Base-by-base conservation (phyloP, 2,888 invertebrate genomes). In the Anorthoa munda region DNA sequence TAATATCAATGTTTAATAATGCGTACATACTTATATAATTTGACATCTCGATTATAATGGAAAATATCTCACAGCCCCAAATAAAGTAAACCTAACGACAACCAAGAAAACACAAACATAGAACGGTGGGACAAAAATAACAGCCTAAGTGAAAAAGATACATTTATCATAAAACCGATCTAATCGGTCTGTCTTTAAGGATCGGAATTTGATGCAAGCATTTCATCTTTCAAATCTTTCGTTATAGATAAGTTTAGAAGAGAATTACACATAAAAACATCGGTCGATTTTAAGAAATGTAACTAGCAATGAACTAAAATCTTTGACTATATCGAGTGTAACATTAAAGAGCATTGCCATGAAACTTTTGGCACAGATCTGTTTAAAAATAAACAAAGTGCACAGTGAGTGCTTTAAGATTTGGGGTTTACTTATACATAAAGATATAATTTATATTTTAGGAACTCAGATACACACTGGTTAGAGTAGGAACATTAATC, bases 1-100 rank as follows among this genome's bases (percentile, higher is more conserved):
- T 92, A 93, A 93, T 93, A 94, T 93, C 92, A 92, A 89, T 87
- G 79, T 81, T 86, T 86, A 71, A 84, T 84, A 83, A 84, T 83
- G 83, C 84, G 75, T 85, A 87, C 63, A 80, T 81, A 82, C 81
- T 80, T 83, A 77, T 84, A 81, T 86, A 85, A 85, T 87, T 88
- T 89, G 88, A 87, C 87, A 85, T 86, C 79, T 81, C 72, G 78
- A 79, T 79, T 76, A 83, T 79, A 81, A 82, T 83, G 82, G 84
- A 90, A 85, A 88, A 68, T 63, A 86, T 84, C 81, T 90, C 90
- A 90, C 89, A 90, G 89, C 88, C 90, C 80, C 82, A 84, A 88
- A 87, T 82, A 85, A 87, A 84, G 77, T 78, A 72, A 83, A 80
- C 67, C 70, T 85, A 86, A 72, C 48, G 58, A 78, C 53, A 84